Evolutionary conservation across 2,888 invertebrate genomes (phyloP), one percentile per base, ranked within the genome.

Genomic region (Thecophora atra): DNA sequence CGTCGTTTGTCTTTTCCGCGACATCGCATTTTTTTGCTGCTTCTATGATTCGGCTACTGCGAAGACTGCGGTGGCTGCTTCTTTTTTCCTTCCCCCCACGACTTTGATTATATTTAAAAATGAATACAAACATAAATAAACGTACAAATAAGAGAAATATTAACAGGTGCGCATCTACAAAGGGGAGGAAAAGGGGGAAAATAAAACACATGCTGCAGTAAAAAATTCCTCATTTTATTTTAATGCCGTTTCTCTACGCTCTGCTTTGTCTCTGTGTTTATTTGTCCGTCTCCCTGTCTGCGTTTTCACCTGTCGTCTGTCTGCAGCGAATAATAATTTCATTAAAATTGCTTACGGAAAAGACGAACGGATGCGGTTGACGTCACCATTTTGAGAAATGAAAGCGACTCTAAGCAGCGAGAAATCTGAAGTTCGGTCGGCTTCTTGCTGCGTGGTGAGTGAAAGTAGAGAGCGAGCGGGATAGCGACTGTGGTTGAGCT

Each of bases 281-380:
- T 24, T 4, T 47, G 5, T 3, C 17, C 21, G 19, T 13, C 58
- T 37, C 3, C 60, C 15, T 60, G 26, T 62, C 17, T 37, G 11
- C 2, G 37, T 37, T 37, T 37, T 7, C 58, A 15, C 58, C 58
- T 17, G 26, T 58, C 63, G 37, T 37, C 42, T 44, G 2, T 37
- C 37, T 62, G 6, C 3, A 66, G 52, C 63, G 37, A 1, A 11
- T 68, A 68, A 72, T 72, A 72, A 72, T 72, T 72, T 72, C 68
- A 72, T 72, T 72, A 72, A 72, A 69, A 64, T 63, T 54, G 56
- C 51, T 62, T 24, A 63, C 54, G 62, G 52, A 71, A 58, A 21
- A 19, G 19, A 19, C 26, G 30, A 60, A 26, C 60, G 69, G 62
- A 47, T 63, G 64, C 51, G 52, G 51, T 52, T 67, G 37, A n/a